Percentiles rank a stretch among this genome's conserved stretches.
Conservation (phyloP, 2,113 vertebrate species). For the Clupea harengus region DNA sequence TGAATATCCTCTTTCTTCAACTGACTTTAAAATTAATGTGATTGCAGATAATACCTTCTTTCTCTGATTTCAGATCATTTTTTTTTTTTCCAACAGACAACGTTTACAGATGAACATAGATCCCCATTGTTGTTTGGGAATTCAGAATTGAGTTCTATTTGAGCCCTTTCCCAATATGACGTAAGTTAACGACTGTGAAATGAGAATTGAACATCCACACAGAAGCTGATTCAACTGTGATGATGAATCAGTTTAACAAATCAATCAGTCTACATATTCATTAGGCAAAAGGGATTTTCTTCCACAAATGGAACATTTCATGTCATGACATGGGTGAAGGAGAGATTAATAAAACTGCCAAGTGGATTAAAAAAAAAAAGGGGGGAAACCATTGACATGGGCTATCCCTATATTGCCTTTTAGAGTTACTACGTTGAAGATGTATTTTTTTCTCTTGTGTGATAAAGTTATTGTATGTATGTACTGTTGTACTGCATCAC, state of each 20-base stretch:
- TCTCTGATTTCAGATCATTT: constrained; percentile 17
- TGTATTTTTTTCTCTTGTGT: constrained; percentile 51
- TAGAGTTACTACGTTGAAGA: constrained; percentile 48
- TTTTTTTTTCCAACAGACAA: constrained; percentile 25
- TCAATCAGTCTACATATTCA: constrained; percentile 30
- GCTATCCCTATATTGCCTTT: constrained; percentile 62
- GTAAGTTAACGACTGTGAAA: constrained; percentile 38
- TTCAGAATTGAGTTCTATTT: constrained; percentile 53
- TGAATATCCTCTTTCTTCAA: background rate
- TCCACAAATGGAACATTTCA: constrained; percentile 50
- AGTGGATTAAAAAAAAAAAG: constrained; percentile 39
- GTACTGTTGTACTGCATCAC: constrained; percentile 40
- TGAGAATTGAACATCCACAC: constrained; percentile 35
- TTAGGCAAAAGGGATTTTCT: constrained; percentile 33
- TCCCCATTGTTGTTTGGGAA: constrained; percentile 31
- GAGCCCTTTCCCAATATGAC: constrained; percentile 44
- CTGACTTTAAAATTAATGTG: constrained; percentile 25
- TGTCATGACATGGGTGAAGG: constrained; percentile 31
- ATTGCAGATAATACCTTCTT: constrained; percentile 42
- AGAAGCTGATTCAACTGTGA: constrained; percentile 25
- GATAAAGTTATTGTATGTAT: constrained; percentile 51
- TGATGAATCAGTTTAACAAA: background rate
- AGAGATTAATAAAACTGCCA: constrained; percentile 55
- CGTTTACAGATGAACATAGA: constrained; percentile 40
- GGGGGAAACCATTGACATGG: constrained; percentile 37